Base-by-base conservation (phyloP, 2,113 vertebrate genomes). In the Pyxicephalus adspersus region DNA sequence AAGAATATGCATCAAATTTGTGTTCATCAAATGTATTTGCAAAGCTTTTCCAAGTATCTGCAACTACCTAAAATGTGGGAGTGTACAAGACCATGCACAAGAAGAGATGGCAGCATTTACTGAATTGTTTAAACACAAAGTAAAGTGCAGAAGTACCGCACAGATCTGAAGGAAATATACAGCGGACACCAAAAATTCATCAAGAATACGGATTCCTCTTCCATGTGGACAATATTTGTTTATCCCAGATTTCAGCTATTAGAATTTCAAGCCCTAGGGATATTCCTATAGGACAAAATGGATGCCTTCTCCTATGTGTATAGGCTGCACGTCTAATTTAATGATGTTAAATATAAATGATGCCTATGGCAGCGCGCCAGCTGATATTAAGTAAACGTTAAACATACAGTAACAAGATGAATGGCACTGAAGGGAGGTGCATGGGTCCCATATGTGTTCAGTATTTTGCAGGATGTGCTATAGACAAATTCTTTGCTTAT, bases 401-500 rank as follows among this genome's bases (percentile, higher is more conserved):
- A 60, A 60, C 64, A 55, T 34, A 19, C 13, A 28, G 51, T 57
- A 55, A 72, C 16, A 20, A 54, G 70, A 34, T 54, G 68, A 34
- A 61, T 55, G 29, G 31, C 2, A 22, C 4, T 20, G 51, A n/a
- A 68, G 45, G 54, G 19, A 25, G 4, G 38, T 23, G 18, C 54
- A 19, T 28, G 3, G 51, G 57, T 75, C 38, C 28, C 29, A 26
- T 58, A 28, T 4, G 51, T 31, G 22, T 50, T n/a, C 23, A 13
- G 11, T 22, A 57, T 55, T 78, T 15, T 67, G n/a, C 63, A 78
- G 64, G 77, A 79, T 50, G 65, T 60, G 23, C 76, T 58, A 20
- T 29, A 78, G 76, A 77, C 76, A 17, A 34, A n/a, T 78, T 34
- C 65, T 68, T 55, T 68, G 52, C 65, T 68, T 79, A 18, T 29